Percentiles rank a stretch among this genome's conserved stretches.
These are phyloP conservation scores for Hybos culiciformis DNA, from an alignment of 2,888 invertebrate genomes.

Conservation along the genomic window DNA sequence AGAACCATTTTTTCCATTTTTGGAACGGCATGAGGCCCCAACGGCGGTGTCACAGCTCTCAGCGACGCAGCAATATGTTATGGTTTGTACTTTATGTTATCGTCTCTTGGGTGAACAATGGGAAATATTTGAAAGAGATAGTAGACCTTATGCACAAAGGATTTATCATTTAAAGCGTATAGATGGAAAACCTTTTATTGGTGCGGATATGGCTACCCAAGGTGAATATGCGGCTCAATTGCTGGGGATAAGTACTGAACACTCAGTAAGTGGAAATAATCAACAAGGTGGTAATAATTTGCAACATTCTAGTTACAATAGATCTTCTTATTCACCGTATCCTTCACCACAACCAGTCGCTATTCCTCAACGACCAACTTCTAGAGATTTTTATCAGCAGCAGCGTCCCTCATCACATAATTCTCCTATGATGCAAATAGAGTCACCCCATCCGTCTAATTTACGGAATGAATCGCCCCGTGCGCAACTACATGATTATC, in stretches of 20 bases:
- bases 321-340: not conserved
- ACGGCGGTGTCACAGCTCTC: conserved; percentile 41
- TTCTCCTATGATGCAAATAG: conserved; percentile 19
- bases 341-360: conserved; percentile 11
- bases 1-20: conserved; percentile 82
- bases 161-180: conserved; percentile 87
- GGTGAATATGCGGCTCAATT: conserved; percentile 88
- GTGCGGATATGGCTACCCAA: conserved; percentile 77
- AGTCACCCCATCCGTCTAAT: conserved; percentile 24
- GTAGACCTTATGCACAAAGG: conserved; percentile 72
- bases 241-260: conserved; percentile 56
- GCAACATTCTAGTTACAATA: not conserved
- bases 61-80: conserved; percentile 40
- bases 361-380: conserved; percentile 17
- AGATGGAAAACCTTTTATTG: conserved; percentile 80
- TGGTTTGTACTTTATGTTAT: conserved; percentile 75
- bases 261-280: conserved; percentile 17
- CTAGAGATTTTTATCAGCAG: conserved; percentile 19
- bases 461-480: conserved; percentile 27
- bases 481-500: conserved; percentile 22
- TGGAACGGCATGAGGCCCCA: conserved; percentile 80
- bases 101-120: conserved; percentile 79
- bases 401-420: conserved; percentile 5
- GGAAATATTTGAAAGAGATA: conserved; percentile 77
- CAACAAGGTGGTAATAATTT: conserved; percentile 1